These are phyloP conservation scores for Chaetodon trifasciatus DNA, from an alignment of 2,797 vertebrate genomes.

Conservation along the genomic window DNA sequence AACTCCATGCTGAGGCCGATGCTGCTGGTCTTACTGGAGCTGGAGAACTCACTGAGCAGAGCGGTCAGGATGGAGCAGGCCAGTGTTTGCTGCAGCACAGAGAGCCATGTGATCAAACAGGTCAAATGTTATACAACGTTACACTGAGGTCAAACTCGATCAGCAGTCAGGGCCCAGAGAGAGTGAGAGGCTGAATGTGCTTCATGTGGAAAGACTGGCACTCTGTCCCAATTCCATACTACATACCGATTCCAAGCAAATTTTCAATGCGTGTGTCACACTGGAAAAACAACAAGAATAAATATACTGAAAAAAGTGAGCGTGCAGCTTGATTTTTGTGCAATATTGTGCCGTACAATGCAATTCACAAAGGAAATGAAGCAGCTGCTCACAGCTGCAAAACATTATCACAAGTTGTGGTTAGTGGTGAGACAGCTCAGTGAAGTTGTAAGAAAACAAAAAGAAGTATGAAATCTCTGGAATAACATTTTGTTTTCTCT, in stretches of 20 bases:
- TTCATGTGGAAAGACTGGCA: neutral
- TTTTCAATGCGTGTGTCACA: neutral
- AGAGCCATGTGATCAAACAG: neutral
- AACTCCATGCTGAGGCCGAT: constrained; percentile 99
- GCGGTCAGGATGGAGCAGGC: constrained; percentile 99
- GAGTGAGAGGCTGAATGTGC: neutral
- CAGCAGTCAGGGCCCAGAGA: neutral
- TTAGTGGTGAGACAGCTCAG: constrained; percentile 22
- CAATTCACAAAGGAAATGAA: constrained; percentile 17
- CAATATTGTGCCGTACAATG: neutral
- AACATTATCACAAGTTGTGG: constrained; percentile 12
- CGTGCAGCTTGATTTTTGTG: neutral
- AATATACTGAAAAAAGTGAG: neutral
- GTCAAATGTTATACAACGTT: constrained; percentile 23
- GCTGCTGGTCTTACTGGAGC: constrained; percentile 99
- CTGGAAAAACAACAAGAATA: neutral
- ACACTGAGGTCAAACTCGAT: constrained; percentile 5
- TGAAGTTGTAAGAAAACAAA: constrained; percentile 22
- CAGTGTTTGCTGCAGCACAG: constrained; percentile 93
- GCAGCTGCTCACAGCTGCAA: constrained; percentile 28
- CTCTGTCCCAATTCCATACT: neutral
- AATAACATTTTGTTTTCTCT: constrained; percentile 15
- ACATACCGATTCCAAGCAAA: neutral
- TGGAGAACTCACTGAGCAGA: constrained; percentile 97
- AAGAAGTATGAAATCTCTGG: constrained; percentile 18